Conservation (phyloP, 92 coral and sea anemone genomes). For the Zoanthus sansibaricus region DNA sequence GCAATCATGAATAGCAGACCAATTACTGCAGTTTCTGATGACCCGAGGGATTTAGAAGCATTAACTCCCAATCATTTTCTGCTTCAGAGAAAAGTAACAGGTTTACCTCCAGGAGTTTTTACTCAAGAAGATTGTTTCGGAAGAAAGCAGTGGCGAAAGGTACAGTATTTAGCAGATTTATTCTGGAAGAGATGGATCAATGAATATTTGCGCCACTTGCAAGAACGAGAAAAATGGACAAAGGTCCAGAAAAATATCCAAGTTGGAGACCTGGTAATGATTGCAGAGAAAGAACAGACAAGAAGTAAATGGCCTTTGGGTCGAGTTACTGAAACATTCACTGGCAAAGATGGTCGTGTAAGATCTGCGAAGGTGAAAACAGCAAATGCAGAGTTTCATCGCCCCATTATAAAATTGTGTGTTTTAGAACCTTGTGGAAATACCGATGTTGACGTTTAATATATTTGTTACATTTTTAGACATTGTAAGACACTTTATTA, state of each 20-base stretch:
- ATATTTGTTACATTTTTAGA: neutral
- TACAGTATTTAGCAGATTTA: conserved; percentile 41
- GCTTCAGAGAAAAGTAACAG: conserved; percentile 31
- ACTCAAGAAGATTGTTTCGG: conserved; percentile 59
- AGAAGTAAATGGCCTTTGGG: conserved; percentile 50
- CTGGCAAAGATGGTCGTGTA: conserved; percentile 40
- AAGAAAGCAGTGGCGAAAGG: conserved; percentile 55
- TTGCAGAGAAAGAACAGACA: neutral
- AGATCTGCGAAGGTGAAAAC: conserved; percentile 43
- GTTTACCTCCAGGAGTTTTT: conserved; percentile 65
- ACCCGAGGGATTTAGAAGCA: neutral
- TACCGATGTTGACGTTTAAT: neutral
- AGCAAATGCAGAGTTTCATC: neutral
- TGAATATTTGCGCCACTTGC: conserved; percentile 32
- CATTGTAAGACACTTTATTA: neutral
- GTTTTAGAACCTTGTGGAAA: neutral
- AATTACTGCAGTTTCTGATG: neutral
- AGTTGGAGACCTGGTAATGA: conserved; percentile 41
- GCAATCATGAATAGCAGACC: neutral
- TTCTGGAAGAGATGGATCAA: conserved; percentile 53
- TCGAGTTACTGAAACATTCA: conserved; percentile 24
- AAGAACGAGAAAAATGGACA: conserved; percentile 47
- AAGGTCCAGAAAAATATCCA: neutral
- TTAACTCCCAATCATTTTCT: conserved; percentile 11
- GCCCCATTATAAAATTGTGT: neutral